phyloP scores from a whole-genome alignment of 2,888 invertebrate genomes.

The Aphodius sticticus region DNA sequence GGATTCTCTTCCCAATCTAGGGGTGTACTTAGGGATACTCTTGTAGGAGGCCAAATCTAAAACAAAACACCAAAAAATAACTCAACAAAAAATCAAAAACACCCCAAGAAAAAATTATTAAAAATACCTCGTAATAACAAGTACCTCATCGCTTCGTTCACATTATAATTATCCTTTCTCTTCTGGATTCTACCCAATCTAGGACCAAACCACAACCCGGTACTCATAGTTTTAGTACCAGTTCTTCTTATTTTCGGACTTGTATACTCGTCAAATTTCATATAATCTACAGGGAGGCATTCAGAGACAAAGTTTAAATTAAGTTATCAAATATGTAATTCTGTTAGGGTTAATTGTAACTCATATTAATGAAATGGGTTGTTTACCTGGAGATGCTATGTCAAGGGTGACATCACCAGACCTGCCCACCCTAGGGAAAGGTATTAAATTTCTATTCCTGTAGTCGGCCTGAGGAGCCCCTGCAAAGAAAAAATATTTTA shows the following conservation, averaged over 20 bases:
- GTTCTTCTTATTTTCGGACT: slow-evolving; percentile 26
- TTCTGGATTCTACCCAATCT: slow-evolving; percentile 61
- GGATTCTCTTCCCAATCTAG: slow-evolving; percentile 54
- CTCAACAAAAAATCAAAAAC: background rate
- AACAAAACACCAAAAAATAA: slow-evolving; percentile 18
- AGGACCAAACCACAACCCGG: slow-evolving; percentile 75
- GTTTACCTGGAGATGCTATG: background rate
- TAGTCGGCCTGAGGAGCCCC: slow-evolving; percentile 4
- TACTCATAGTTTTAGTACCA: slow-evolving; percentile 56
- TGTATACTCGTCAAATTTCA: background rate
- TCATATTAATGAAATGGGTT: background rate
- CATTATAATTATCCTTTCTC: slow-evolving; percentile 38
- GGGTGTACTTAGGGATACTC: slow-evolving; percentile 51
- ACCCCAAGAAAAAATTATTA: background rate
- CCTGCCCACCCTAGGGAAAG: slow-evolving; percentile 62
- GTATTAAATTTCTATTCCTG: slow-evolving; percentile 49
- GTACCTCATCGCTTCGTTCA: slow-evolving; percentile 45
- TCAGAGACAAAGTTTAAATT: background rate
- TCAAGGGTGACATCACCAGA: slow-evolving; percentile 42
- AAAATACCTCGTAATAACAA: slow-evolving; percentile 48
- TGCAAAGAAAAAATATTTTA: background rate
- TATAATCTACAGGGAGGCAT: background rate
- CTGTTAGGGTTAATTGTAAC: background rate
- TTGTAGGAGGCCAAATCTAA: slow-evolving; percentile 41
- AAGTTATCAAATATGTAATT: background rate